Conservation (phyloP, 1,140 invertebrate genomes). For the Aplysia californica region DNA sequence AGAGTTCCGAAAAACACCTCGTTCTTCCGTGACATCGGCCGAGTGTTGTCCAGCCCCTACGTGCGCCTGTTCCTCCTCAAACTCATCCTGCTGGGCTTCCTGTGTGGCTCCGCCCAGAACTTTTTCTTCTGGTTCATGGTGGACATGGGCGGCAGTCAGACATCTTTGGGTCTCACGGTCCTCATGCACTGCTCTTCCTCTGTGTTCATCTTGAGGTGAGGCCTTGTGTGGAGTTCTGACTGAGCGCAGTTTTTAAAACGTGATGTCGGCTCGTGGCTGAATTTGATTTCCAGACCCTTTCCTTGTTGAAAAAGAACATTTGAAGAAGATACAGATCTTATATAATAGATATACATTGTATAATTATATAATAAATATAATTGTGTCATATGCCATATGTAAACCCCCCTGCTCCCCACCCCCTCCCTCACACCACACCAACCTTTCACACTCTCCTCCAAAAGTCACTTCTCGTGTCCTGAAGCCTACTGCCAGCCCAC, state of each 20-base stretch:
- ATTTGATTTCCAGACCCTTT: too few species aligned
- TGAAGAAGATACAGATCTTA: too few species aligned
- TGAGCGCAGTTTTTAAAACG: too few species aligned
- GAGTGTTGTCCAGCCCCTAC: not conserved
- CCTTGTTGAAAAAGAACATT: too few species aligned
- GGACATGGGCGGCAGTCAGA: slow-evolving; percentile 23
- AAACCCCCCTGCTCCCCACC: too few species aligned
- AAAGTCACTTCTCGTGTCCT: slow-evolving; percentile 60
- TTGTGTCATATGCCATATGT: too few species aligned
- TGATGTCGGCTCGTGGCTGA: too few species aligned
- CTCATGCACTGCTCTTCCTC: slow-evolving; percentile 31
- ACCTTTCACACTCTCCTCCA: too few species aligned
- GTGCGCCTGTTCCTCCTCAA: slow-evolving; percentile 27
- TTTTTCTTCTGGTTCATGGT: slow-evolving; percentile 36
- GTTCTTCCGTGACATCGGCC: not conserved
- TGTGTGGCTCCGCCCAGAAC: slow-evolving; percentile 21
- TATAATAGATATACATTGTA: too few species aligned
- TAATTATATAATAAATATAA: too few species aligned
- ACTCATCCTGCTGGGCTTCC: slow-evolving; percentile 30
- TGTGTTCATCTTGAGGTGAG: slow-evolving; percentile 79
- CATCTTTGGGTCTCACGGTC: slow-evolving; percentile 14
- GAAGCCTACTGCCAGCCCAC: slow-evolving; percentile 82
- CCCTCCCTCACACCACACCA: too few species aligned
- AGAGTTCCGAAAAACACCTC: slow-evolving; percentile 1
- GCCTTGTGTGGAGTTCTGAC: too few species aligned